Percentiles rank a stretch among this genome's conserved stretches.
Evolutionary conservation across 2,888 invertebrate genomes (phyloP).

Genomic region (Caenorhabditis japonica): DNA sequence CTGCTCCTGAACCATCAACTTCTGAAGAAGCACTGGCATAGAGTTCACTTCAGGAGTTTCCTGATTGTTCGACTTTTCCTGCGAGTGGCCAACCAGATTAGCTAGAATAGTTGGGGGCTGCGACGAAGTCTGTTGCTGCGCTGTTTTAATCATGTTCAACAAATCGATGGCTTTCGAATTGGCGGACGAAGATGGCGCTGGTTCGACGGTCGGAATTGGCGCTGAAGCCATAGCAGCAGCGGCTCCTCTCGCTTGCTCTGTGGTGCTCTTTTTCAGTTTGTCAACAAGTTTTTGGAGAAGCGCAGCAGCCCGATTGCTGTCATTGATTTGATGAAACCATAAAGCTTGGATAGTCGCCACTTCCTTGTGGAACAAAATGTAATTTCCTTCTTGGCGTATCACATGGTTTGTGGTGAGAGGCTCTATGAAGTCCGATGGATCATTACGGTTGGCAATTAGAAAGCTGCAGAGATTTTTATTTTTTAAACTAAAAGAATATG

Average conservation of each 20-base stretch:
- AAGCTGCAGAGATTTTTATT: conserved; percentile 46
- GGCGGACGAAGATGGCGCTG: not conserved
- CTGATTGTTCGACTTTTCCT: not conserved
- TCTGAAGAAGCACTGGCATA: conserved; percentile 58
- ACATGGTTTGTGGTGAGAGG: conserved; percentile 60
- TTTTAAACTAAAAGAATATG: not conserved
- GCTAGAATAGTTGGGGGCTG: not conserved
- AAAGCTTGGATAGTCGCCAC: conserved; percentile 64
- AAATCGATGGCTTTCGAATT: conserved; percentile 31
- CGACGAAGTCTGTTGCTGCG: conserved; percentile 11
- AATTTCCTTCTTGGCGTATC: conserved; percentile 63
- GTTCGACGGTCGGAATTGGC: conserved; percentile 6
- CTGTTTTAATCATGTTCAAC: conserved; percentile 46
- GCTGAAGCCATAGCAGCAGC: conserved; percentile 8
- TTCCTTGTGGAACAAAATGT: conserved; percentile 66
- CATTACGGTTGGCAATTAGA: conserved; percentile 73
- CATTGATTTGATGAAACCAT: conserved; percentile 63
- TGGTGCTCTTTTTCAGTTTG: conserved; percentile 50
- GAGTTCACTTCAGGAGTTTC: not conserved
- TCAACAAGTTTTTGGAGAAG: conserved; percentile 52
- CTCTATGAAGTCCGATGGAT: conserved; percentile 67
- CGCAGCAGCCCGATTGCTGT: conserved; percentile 48
- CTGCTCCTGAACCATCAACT: conserved; percentile 57
- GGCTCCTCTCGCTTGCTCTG: conserved; percentile 24
- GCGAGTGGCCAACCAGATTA: conserved; percentile 8